phyloP scores from a whole-genome alignment of 2,888 invertebrate species.

The Drosophila niveifrons region DNA sequence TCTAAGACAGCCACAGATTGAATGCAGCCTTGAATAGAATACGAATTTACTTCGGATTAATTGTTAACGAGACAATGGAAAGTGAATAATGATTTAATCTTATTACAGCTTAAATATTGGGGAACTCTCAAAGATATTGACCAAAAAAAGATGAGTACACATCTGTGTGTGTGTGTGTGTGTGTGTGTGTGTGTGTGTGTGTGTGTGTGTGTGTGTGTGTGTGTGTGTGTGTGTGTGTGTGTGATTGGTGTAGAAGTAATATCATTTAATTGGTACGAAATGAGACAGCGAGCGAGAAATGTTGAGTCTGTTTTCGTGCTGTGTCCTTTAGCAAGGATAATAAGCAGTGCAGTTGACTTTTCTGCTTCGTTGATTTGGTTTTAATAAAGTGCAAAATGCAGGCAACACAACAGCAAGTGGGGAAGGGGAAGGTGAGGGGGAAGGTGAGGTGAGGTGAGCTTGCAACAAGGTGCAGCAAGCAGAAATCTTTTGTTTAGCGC shows the following conservation, averaged over 20 bases:
- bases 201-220: neutral
- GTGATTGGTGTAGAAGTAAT: neutral
- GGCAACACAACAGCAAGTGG: slow-evolving; percentile 10
- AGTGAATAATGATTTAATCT: slow-evolving; percentile 2
- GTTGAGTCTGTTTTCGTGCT: neutral
- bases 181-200: neutral
- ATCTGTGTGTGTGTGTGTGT: neutral
- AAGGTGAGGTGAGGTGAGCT: neutral
- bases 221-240: neutral
- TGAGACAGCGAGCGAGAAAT: neutral
- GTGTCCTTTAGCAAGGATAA: slow-evolving; percentile 49
- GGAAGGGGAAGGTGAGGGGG: no score
- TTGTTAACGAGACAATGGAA: neutral
- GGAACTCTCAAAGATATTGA: neutral
- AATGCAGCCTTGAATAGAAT: neutral
- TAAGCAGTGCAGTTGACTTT: slow-evolving; percentile 78
- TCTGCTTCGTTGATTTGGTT: slow-evolving; percentile 78
- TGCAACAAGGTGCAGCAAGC: slow-evolving; percentile 56
- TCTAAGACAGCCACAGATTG: neutral
- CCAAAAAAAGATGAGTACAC: neutral
- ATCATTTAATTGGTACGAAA: neutral
- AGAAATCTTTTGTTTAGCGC: slow-evolving; percentile 76
- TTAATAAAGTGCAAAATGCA: slow-evolving; percentile 80
- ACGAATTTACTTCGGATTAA: neutral
- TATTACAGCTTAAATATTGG: slow-evolving; percentile 3